phyloP scores from a whole-genome alignment of 1,140 invertebrate genomes.

The Gonatopus flavifemur region DNA sequence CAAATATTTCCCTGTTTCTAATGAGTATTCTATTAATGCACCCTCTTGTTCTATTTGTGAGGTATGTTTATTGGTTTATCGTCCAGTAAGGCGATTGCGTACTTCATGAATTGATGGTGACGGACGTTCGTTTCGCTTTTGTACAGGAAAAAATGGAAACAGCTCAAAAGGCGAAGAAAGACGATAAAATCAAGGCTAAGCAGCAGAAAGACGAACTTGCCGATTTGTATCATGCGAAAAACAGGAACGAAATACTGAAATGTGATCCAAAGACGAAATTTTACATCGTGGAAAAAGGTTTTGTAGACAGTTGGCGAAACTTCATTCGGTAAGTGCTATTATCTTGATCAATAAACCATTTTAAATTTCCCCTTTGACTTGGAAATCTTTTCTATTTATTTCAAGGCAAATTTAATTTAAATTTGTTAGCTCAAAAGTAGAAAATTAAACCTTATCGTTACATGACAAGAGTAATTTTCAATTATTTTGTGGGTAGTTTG shows the following conservation, averaged over 20 bases:
- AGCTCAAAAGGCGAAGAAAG: slow-evolving; percentile 45
- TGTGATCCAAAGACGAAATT: slow-evolving; percentile 29
- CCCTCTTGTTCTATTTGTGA: slow-evolving; percentile 55
- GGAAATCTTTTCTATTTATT: too few species aligned
- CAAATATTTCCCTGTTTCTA: slow-evolving; percentile 62
- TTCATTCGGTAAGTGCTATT: slow-evolving; percentile 48
- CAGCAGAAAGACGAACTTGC: slow-evolving; percentile 45
- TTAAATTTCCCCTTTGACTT: too few species aligned
- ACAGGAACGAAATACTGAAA: slow-evolving; percentile 43
- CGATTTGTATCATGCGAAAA: slow-evolving; percentile 45
- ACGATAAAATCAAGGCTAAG: slow-evolving; percentile 50
- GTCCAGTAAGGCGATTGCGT: too few species aligned
- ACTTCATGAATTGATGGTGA: too few species aligned
- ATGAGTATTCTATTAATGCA: slow-evolving; percentile 48
- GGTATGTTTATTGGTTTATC: slow-evolving; percentile 37
- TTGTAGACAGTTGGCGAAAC: slow-evolving; percentile 47
- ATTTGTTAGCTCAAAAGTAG: too few species aligned
- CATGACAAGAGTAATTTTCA: too few species aligned
- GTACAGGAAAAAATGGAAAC: slow-evolving; percentile 44
- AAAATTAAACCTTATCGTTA: too few species aligned
- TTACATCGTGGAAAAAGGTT: slow-evolving; percentile 48
- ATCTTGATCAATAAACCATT: slow-evolving; percentile 7
- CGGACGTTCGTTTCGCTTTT: background rate
- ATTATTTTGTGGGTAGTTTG: too few species aligned
- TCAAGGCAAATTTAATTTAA: too few species aligned